Conservation (phyloP, 2,888 invertebrate species). For the Abrostola triplasia region DNA sequence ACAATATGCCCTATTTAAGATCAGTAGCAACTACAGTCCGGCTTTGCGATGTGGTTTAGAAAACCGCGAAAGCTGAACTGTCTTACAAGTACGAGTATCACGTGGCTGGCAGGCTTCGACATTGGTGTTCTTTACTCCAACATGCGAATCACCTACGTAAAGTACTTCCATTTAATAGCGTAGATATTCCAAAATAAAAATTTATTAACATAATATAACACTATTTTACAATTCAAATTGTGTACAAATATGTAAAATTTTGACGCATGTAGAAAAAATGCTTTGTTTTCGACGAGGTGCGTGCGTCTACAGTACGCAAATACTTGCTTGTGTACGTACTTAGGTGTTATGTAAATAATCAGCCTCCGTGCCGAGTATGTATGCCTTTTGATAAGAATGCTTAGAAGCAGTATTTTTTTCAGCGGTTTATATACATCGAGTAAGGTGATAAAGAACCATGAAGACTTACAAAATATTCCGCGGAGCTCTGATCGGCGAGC, state of each 20-base stretch:
- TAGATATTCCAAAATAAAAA: neutral
- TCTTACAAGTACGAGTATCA: conserved; percentile 27
- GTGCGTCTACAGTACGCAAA: conserved; percentile 52
- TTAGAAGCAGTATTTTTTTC: conserved; percentile 32
- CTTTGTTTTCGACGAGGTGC: conserved; percentile 47
- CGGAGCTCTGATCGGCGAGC: conserved; percentile 81
- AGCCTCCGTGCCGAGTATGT: conserved; percentile 33
- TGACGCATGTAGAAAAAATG: conserved; percentile 35
- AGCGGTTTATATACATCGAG: conserved; percentile 24
- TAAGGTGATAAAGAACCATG: conserved; percentile 14
- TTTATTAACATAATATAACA: conserved; percentile 1
- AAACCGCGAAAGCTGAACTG: conserved; percentile 57
- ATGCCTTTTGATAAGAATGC: conserved; percentile 51
- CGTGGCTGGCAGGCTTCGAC: conserved; percentile 1
- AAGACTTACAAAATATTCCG: conserved; percentile 82
- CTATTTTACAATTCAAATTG: conserved; percentile 5
- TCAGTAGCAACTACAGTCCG: conserved; percentile 24
- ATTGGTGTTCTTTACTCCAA: neutral
- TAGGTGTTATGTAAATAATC: conserved; percentile 55
- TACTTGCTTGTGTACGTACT: conserved; percentile 42
- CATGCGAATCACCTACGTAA: neutral
- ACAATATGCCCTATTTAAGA: neutral
- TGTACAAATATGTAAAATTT: conserved; percentile 17
- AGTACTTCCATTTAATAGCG: neutral
- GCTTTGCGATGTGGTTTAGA: conserved; percentile 51